Evolutionary conservation across 2,797 vertebrate genomes (phyloP).

Genomic region (Schizopygopsis pylzovi): DNA sequence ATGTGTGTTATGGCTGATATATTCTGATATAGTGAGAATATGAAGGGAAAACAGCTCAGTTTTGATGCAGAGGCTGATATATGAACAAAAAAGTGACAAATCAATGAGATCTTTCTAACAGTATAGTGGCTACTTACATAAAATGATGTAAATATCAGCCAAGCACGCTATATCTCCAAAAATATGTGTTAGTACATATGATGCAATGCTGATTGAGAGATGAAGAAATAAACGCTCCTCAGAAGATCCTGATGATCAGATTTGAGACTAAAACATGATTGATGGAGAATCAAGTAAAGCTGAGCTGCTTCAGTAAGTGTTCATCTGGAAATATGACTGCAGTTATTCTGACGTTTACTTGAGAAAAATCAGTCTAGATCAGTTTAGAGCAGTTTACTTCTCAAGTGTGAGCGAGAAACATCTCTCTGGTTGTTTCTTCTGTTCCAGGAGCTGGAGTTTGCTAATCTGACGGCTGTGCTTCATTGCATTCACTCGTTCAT

Average conservation of each 20-base stretch:
- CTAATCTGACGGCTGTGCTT: constrained; percentile 88
- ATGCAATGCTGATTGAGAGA: background rate
- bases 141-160: background rate
- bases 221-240: background rate
- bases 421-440: background rate
- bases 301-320: background rate
- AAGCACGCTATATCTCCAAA: background rate
- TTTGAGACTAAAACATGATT: background rate
- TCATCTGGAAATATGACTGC: background rate
- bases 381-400: background rate
- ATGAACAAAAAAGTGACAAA: background rate
- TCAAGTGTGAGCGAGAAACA: background rate
- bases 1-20: background rate
- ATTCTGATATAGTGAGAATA: background rate
- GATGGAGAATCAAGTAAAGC: background rate
- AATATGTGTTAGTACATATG: background rate
- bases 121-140: background rate
- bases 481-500: constrained; percentile 95
- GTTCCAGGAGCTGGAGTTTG: constrained; percentile 92
- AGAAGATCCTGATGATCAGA: background rate
- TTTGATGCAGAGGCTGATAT: background rate
- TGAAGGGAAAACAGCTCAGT: background rate
- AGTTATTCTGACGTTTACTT: background rate
- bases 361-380: background rate
- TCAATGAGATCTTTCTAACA: background rate